These are phyloP conservation scores for Rhizomys pruinosus DNA, from an alignment of 2,113 vertebrate genomes.

Conservation along the genomic window DNA sequence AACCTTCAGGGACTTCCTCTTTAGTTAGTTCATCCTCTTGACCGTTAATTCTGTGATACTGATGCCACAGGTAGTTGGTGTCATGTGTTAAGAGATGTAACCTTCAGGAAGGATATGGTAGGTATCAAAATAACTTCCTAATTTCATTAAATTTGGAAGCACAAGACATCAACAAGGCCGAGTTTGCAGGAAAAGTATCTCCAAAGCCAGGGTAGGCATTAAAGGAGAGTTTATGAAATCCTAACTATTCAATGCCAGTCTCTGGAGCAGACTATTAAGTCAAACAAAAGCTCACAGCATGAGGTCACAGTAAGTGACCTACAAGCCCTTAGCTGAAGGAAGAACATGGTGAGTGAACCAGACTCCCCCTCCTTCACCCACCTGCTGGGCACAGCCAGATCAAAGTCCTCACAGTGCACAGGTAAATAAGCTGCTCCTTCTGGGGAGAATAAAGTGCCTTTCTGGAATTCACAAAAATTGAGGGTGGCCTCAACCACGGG, in stretches of 20 bases:
- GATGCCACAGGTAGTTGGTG: background rate
- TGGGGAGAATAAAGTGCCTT: background rate
- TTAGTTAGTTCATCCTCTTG: background rate
- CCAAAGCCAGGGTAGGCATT: background rate
- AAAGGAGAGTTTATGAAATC: background rate
- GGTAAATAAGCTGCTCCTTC: background rate
- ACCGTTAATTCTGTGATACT: background rate
- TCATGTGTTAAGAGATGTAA: background rate
- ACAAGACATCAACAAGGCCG: background rate
- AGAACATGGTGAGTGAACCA: background rate
- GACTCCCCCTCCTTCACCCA: too few relatives aligned
- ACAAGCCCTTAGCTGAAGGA: background rate
- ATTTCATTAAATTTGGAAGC: slow-evolving; percentile 45
- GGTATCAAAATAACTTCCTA: slow-evolving; percentile 20
- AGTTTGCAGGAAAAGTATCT: background rate
- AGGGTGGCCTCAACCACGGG: background rate
- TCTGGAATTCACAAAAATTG: slow-evolving; percentile 12
- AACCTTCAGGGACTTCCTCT: background rate
- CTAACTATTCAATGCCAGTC: background rate
- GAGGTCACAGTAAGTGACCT: background rate
- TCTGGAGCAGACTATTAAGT: background rate
- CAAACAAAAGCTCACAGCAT: background rate
- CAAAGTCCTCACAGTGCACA: background rate
- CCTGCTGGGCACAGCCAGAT: background rate
- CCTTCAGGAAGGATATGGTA: background rate